Base-by-base conservation (phyloP, 2,888 invertebrate genomes). In the Globia sparganii region DNA sequence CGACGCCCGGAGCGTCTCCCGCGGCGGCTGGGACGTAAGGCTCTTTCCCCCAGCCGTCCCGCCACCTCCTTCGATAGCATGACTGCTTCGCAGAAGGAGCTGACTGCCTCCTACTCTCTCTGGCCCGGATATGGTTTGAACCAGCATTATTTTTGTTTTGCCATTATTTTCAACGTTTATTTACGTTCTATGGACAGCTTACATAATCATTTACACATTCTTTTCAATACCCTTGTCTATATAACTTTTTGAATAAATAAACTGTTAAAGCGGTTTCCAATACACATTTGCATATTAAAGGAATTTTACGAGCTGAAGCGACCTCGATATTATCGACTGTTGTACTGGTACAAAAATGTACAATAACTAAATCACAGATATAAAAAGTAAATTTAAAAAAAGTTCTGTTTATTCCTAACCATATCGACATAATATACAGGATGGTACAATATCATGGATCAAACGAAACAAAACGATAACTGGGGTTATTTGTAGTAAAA, bases 231-330 rank as follows among this genome's bases (percentile, higher is more conserved):
- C 4, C 1, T 31, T 21, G 58, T 59, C 28, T 37, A 49, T n/a
- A 80, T 64, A 31, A 31, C 15, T 66, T 61, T 77, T 61, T 83
- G 58, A 66, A 83, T 78, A 78, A 77, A 56, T 77, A 61, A 66
- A 25, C 61, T 28, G n/a, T 56, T 40, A 56, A 80, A 81, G 46
- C 74, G 81, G 28, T 81, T 81, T 80, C 85, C 85, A 73, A 85
- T 84, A 81, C 37, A 59, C 34, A 37, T 81, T 80, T 68, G 49
- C 85, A 80, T 81, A 64, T 65, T 59, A 69, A 4, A 69, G 68
- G 40, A 61, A 61, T 43, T 84, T 81, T 72, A 81, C 6, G 67
- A 68, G 18, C 72, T 2, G 18, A 25, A 8, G 0, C 4, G 59
- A 49, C 84, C 61, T 84, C 59, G 56, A 49, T 31, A 62, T 37